A percentile compares a stretch with the other conserved stretches of the same genome.
Conservation (phyloP, 2,797 vertebrate genomes). For the Tinamus major region DNA sequence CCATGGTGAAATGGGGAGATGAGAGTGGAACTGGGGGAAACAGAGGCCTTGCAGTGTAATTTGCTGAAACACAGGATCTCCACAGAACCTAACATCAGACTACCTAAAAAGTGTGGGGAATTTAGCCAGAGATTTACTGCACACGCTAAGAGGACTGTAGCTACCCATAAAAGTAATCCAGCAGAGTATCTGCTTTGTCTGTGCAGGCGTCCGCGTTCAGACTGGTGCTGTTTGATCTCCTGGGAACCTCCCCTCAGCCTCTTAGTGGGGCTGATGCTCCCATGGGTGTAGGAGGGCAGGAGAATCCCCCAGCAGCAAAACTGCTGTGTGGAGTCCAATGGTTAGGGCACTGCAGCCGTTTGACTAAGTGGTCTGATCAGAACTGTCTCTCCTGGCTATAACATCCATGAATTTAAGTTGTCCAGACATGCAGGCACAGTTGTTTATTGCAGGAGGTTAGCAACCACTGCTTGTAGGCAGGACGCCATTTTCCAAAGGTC, state of each 20-base stretch:
- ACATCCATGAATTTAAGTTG: background rate
- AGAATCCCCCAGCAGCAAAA: background rate
- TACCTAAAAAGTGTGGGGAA: background rate
- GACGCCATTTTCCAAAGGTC: background rate
- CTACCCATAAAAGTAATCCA: background rate
- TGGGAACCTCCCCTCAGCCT: background rate
- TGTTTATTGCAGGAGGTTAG: background rate
- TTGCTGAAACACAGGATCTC: background rate
- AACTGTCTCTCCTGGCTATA: background rate
- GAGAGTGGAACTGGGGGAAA: background rate
- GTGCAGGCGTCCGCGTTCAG: background rate
- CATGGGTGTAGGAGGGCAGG: background rate
- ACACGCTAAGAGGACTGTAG: background rate
- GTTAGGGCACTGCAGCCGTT: background rate
- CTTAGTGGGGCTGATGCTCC: background rate
- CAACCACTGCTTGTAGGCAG: background rate
- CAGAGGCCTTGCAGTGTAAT: background rate
- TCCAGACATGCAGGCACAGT: background rate
- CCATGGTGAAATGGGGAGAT: accelerated
- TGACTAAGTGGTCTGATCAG: background rate
- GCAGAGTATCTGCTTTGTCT: background rate
- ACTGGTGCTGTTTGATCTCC: background rate
- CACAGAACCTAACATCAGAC: background rate
- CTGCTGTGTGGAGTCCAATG: background rate
- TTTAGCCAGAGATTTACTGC: background rate